phyloP scores from a whole-genome alignment of 2,113 vertebrate species.

The Aramus guarauna region DNA sequence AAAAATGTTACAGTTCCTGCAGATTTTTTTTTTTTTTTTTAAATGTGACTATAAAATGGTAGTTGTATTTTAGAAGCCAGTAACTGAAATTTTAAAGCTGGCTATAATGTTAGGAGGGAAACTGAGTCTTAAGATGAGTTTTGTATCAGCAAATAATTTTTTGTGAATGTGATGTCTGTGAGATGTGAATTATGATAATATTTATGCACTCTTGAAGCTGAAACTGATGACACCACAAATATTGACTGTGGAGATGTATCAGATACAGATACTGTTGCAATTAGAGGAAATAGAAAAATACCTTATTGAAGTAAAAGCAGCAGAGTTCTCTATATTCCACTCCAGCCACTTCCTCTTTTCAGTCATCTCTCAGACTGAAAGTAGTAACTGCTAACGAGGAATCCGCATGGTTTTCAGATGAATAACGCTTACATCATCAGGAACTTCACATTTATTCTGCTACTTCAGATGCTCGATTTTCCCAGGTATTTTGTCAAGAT shows the following conservation, averaged over 20 bases:
- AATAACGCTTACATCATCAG: not conserved
- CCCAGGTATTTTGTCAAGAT: not conserved
- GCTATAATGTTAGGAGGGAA: not conserved
- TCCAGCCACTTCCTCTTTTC: not conserved
- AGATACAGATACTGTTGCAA: not conserved
- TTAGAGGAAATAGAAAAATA: not conserved
- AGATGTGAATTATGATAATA: not conserved
- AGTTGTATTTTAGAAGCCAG: not conserved
- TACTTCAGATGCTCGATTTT: not conserved
- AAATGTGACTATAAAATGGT: not conserved
- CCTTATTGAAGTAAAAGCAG: not conserved
- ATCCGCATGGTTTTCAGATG: not conserved
- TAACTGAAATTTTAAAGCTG: not conserved
- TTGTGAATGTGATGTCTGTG: not conserved
- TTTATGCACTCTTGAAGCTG: not conserved
- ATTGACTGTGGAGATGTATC: not conserved
- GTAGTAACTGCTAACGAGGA: not conserved
- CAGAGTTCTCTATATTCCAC: not conserved
- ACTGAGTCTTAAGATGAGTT: not conserved
- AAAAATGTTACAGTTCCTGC: not conserved
- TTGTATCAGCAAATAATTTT: not conserved
- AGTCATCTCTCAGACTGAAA: not conserved
- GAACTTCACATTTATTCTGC: not conserved
- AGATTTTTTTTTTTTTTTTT: not conserved
- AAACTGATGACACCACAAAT: not conserved